Percentiles rank a stretch among this genome's conserved stretches.
phyloP scores from a whole-genome alignment of 2,888 invertebrate genomes.

The Nemoura dubitans region DNA sequence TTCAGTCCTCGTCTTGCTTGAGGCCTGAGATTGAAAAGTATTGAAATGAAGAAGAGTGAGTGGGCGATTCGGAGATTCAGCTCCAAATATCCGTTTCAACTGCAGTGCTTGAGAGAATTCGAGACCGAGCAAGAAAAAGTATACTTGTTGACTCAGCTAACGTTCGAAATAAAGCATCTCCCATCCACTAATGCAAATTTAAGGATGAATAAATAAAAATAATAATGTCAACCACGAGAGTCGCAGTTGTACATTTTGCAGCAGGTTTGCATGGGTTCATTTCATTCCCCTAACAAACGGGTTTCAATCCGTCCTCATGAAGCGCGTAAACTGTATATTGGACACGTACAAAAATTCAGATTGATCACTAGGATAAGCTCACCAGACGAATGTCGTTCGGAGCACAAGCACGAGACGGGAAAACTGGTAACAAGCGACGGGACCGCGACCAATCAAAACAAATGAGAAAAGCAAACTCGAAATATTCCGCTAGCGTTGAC shows the following conservation, averaged over 20 bases:
- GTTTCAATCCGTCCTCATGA: too few species aligned
- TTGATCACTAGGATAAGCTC: too few species aligned
- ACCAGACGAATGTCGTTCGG: too few species aligned
- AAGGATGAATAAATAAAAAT: background rate
- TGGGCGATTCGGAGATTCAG: background rate
- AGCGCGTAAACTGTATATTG: too few species aligned
- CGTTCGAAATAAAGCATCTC: background rate
- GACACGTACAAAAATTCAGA: too few species aligned
- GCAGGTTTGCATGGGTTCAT: background rate
- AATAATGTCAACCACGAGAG: background rate
- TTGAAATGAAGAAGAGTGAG: background rate
- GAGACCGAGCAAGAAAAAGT: background rate
- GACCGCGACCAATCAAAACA: background rate
- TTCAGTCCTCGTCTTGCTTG: background rate
- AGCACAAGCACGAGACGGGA: too few species aligned
- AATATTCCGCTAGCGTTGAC: background rate
- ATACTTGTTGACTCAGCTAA: background rate
- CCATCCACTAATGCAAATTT: background rate
- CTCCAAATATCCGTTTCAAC: background rate
- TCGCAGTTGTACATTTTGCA: background rate
- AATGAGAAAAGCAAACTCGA: background rate
- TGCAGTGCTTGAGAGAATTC: background rate
- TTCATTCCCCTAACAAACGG: too few species aligned
- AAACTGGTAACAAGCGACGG: too few species aligned
- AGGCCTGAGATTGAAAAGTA: background rate